These are phyloP conservation scores for Montipora capitata DNA, from an alignment of 92 coral and sea anemone species.

Conservation along the genomic window DNA sequence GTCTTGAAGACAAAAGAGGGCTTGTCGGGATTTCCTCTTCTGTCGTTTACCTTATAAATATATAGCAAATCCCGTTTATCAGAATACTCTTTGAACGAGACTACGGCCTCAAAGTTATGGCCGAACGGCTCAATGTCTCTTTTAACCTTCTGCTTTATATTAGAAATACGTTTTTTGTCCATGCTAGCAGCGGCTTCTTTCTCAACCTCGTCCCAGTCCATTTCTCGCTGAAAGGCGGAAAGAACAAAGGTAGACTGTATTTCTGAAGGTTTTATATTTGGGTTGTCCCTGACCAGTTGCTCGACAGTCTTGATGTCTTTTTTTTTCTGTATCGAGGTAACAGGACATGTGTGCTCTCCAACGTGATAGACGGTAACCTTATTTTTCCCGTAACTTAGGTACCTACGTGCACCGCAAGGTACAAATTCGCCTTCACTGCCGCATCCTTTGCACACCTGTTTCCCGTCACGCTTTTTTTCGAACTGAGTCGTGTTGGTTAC, in stretches of 20 bases:
- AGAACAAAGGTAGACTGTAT: no score
- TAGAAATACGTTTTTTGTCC: no score
- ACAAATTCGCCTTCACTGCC: conserved; percentile 58
- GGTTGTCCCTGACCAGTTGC: no score
- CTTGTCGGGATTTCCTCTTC: conserved; percentile 21
- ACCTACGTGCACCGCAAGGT: conserved; percentile 69
- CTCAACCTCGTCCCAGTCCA: neutral
- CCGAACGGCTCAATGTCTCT: no score
- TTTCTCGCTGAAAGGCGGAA: no score
- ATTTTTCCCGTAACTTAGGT: conserved; percentile 54
- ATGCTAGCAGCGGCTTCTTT: no score
- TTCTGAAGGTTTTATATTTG: no score
- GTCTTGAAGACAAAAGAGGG: no score
- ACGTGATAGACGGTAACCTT: conserved; percentile 54
- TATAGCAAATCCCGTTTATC: conserved; percentile 42
- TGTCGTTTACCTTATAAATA: conserved; percentile 36
- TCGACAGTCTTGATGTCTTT: no score
- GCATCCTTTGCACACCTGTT: conserved; percentile 53
- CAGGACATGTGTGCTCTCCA: conserved; percentile 80
- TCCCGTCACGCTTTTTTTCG: conserved; percentile 42
- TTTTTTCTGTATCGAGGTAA: neutral
- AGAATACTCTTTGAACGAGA: conserved; percentile 61
- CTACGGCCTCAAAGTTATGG: conserved; percentile 62
- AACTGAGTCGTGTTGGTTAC: conserved; percentile 74
- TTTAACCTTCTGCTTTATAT: no score